Evolutionary conservation across 1,140 invertebrate genomes (phyloP).

Genomic region (Neodiprion pinetum): DNA sequence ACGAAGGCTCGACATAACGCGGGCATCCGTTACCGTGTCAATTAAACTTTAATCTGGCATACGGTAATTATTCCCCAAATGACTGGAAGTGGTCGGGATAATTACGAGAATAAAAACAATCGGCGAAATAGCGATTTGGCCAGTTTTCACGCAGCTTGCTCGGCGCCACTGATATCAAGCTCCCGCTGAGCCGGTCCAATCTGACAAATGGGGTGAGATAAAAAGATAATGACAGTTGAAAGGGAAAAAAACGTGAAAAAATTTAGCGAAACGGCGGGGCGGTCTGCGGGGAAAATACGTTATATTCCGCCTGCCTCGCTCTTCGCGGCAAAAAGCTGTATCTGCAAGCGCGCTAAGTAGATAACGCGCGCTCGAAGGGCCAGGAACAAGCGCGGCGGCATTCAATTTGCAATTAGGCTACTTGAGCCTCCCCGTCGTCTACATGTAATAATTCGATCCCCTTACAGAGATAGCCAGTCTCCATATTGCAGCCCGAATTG

Average conservation of each 20-base stretch:
- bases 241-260: background rate
- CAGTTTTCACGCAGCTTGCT: background rate
- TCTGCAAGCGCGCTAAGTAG: constrained; percentile 2
- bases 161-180: background rate
- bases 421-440: background rate
- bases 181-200: background rate
- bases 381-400: constrained; percentile 2
- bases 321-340: background rate
- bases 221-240: background rate
- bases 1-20: background rate
- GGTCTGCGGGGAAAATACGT: background rate
- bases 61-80: constrained; percentile 5
- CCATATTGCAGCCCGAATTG: background rate
- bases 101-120: constrained; percentile 2
- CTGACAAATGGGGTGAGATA: background rate
- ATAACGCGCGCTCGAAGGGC: background rate
- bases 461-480: background rate
- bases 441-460: constrained; percentile 2
- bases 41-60: background rate
- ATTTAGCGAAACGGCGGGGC: background rate
- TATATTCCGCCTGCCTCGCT: background rate
- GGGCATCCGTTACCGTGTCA: background rate
- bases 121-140: background rate
- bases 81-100: background rate
- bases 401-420: constrained; percentile 5